These are phyloP conservation scores for Collichthys lucidus DNA, from an alignment of 2,113 vertebrate genomes.

Conservation along the genomic window DNA sequence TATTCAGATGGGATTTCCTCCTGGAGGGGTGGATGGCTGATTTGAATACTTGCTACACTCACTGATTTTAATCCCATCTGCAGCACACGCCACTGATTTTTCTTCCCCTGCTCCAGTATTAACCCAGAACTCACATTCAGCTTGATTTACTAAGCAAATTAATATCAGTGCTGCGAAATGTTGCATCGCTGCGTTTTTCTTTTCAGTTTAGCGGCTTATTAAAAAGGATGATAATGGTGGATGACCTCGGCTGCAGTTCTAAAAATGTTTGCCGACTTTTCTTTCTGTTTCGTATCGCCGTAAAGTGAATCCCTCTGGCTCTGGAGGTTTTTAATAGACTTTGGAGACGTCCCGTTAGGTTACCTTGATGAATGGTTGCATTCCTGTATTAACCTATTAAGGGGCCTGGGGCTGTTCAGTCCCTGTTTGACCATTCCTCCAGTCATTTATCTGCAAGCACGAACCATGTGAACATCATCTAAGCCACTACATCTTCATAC, in stretches of 20 bases:
- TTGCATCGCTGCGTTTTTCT: neutral
- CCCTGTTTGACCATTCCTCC: neutral
- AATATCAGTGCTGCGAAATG: neutral
- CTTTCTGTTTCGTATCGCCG: neutral
- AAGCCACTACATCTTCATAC: no score
- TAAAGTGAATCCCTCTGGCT: neutral
- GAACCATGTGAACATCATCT: no score
- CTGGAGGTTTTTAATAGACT: neutral
- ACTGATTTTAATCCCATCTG: slow-evolving; percentile 20
- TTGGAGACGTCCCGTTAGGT: neutral
- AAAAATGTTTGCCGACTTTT: neutral
- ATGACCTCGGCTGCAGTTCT: neutral
- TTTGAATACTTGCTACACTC: slow-evolving; percentile 9
- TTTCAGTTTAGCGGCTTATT: neutral
- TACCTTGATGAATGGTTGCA: neutral
- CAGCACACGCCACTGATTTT: neutral
- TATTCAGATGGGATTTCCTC: slow-evolving; percentile 1
- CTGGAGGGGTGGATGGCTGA: neutral
- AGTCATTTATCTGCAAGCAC: no score
- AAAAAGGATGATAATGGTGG: neutral
- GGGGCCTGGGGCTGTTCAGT: neutral
- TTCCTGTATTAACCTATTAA: neutral
- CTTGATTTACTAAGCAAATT: neutral
- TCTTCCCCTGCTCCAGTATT: neutral
- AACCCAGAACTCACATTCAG: neutral